phyloP scores from a whole-genome alignment of 2,888 invertebrate genomes.

The Nomada flava region DNA sequence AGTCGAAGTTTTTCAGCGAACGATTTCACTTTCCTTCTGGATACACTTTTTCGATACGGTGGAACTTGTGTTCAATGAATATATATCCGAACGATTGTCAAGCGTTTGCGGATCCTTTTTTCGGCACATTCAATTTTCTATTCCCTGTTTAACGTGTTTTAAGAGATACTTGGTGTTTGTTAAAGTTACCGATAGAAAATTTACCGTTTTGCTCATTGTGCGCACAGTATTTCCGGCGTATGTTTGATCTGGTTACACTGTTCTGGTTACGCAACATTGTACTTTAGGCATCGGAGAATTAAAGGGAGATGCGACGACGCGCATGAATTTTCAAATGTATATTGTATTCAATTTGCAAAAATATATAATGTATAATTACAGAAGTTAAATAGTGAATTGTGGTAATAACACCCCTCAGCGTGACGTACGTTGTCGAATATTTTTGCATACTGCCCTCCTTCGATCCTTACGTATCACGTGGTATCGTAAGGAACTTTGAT shows the following conservation, averaged over 20 bases:
- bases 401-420: conserved; percentile 37
- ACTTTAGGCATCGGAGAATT: conserved; percentile 47
- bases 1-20: conserved; percentile 30
- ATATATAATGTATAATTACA: conserved; percentile 76
- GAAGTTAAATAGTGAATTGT: conserved; percentile 58
- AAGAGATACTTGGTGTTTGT: conserved; percentile 28
- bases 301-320: conserved; percentile 35
- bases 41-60: background rate
- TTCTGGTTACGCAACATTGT: conserved; percentile 13
- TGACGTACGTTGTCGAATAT: conserved; percentile 9
- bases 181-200: conserved; percentile 27
- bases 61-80: background rate
- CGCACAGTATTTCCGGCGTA: conserved; percentile 54
- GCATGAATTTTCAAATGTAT: conserved; percentile 73
- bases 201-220: conserved; percentile 52
- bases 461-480: background rate
- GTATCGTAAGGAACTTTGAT: background rate
- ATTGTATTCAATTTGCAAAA: conserved; percentile 77
- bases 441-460: conserved; percentile 5
- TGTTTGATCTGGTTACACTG: conserved; percentile 24
- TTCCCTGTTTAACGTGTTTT: conserved; percentile 10
- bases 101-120: conserved; percentile 17
- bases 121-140: conserved; percentile 25
- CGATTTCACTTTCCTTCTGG: background rate
- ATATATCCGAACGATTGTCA: background rate